Percentiles rank a stretch among this genome's conserved stretches.
These are phyloP conservation scores for Ptilorrhoa leucosticta DNA, from an alignment of 2,113 vertebrate genomes.

Conservation along the genomic window DNA sequence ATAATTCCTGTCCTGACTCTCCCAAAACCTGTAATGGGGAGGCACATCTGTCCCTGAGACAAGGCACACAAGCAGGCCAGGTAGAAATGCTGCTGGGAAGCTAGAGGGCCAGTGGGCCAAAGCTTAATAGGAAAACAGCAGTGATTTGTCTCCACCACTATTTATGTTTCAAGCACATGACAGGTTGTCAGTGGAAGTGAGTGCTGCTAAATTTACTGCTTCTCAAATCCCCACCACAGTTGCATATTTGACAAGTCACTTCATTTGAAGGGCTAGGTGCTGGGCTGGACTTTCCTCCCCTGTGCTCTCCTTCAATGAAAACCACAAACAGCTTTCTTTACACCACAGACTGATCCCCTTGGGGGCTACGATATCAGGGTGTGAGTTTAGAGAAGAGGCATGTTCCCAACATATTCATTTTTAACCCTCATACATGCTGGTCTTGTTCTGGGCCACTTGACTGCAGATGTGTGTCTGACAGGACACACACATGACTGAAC, in stretches of 20 bases:
- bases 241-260: slow-evolving; percentile 76
- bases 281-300: slow-evolving; percentile 39
- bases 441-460: not conserved
- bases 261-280: slow-evolving; percentile 67
- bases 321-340: slow-evolving; percentile 33
- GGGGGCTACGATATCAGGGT: not conserved
- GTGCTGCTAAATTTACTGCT: slow-evolving; percentile 75
- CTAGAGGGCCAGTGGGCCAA: slow-evolving; percentile 69
- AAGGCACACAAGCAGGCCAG: not conserved
- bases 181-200: slow-evolving; percentile 74
- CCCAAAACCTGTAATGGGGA: not conserved
- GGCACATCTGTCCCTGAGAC: slow-evolving; percentile 8
- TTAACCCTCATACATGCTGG: not conserved
- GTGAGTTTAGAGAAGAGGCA: not conserved
- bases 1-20: slow-evolving; percentile 1
- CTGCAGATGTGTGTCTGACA: not conserved
- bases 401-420: accelerated
- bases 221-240: slow-evolving; percentile 68
- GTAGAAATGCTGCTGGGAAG: slow-evolving; percentile 43
- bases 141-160: slow-evolving; percentile 74
- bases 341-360: not conserved
- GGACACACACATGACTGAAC: not conserved
- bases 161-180: slow-evolving; percentile 76
- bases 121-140: slow-evolving; percentile 79
- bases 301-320: slow-evolving; percentile 38